phyloP scores from a whole-genome alignment of 2,888 invertebrate genomes.

The Erebia aethiops region DNA sequence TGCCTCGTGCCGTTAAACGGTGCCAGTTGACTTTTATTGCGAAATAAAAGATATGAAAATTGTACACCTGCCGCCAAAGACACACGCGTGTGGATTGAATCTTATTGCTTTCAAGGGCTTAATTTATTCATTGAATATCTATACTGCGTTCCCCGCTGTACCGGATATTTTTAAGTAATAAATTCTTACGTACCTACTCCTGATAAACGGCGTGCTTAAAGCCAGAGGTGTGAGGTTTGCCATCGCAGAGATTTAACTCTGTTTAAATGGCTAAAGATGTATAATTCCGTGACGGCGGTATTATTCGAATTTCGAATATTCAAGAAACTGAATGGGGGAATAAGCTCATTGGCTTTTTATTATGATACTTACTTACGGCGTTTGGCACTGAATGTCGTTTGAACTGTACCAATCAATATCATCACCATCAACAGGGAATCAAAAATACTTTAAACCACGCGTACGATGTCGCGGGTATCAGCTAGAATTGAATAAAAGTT shows the following conservation, averaged over 20 bases:
- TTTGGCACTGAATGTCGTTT: too few relatives aligned
- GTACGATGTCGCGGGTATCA: too few relatives aligned
- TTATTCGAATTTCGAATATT: too few relatives aligned
- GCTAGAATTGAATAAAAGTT: too few relatives aligned
- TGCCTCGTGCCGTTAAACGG: conserved; percentile 26
- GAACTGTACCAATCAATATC: too few relatives aligned
- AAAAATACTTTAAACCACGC: too few relatives aligned
- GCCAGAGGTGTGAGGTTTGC: conserved; percentile 1
- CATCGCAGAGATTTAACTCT: neutral
- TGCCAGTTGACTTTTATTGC: conserved; percentile 28
- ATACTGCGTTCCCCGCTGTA: conserved; percentile 12
- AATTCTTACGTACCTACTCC: neutral
- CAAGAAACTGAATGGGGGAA: too few relatives aligned
- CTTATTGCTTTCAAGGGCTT: neutral
- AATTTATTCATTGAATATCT: conserved; percentile 1
- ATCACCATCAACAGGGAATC: too few relatives aligned
- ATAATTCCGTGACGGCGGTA: neutral
- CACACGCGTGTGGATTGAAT: neutral
- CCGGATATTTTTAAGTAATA: conserved; percentile 7
- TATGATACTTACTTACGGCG: too few relatives aligned
- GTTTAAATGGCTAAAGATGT: neutral
- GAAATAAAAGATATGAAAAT: conserved; percentile 22
- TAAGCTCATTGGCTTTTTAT: too few relatives aligned
- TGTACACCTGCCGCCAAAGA: conserved; percentile 18
- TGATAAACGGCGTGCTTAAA: neutral